Evolutionary conservation across 2,113 vertebrate species (phyloP), one percentile per base, ranked within the genome.

Genomic region (Lepus europaeus): DNA sequence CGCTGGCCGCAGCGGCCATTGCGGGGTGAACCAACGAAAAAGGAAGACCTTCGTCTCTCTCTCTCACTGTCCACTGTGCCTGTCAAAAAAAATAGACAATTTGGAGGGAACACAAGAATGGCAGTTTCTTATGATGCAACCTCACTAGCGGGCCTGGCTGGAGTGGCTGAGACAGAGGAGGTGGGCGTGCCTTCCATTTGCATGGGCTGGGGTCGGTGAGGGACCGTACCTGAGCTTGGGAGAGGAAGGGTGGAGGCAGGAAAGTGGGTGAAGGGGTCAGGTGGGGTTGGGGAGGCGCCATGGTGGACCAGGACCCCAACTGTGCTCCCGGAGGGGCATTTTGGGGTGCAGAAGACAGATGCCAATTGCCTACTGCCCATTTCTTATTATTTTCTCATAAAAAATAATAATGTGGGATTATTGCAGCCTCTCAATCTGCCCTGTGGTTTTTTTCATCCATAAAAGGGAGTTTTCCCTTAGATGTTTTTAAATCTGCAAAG

Each of bases 381-480:
- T 72, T 76, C 36, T 64, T 49, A 6, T 13, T 76, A 36, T 14
- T 74, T 70, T 69, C 78, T 23, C 56, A 59, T 53, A 81, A 79
- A 94, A 94, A 7, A 45, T 45, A 39, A 61, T 72, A 51, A 4
- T 53, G 27, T 51, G 29, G 77, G 39, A 12, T 79, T 63, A 33
- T 59, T 87, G 73, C 70, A 20, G 66, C 49, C 78, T 39, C 19
- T 29, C 12, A 39, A 19, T 82, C 63, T 16, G 27, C 1, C 6
- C 81, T 88, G 76, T 36, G 12, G 19, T 78, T 66, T 89, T 45
- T 64, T 93, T 89, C 78, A 39, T 85, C 92, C 63, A 70, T 90
- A 92, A 93, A 92, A 93, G 92, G 94, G 88, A 89, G 73, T 95
- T 92, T 87, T 79, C 59, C 19, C 27, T 89, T 81, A 63, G 11